These are phyloP conservation scores for Galbula dea DNA, from an alignment of 2,113 vertebrate species.

Conservation along the genomic window DNA sequence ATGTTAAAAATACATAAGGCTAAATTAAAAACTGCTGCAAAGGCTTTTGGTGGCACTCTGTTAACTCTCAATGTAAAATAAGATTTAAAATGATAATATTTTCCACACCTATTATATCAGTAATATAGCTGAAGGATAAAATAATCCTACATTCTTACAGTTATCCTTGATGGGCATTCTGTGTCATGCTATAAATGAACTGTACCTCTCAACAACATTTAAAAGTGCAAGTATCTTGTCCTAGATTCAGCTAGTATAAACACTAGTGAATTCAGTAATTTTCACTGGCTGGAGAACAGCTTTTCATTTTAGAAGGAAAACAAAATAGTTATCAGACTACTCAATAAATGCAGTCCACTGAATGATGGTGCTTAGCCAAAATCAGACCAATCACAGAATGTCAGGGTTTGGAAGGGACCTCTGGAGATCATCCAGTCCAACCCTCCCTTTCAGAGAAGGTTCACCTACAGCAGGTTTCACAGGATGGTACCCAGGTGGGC, in stretches of 20 bases:
- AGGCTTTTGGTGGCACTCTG: constrained; percentile 47
- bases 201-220: background rate
- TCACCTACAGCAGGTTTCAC: too few species aligned
- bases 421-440: too few species aligned
- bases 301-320: constrained; percentile 12
- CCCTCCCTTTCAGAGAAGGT: too few species aligned
- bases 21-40: constrained; percentile 68
- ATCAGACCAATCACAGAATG: background rate
- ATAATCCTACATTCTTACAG: background rate
- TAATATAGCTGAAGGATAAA: background rate
- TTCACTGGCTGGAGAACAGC: background rate
- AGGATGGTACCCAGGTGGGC: too few species aligned
- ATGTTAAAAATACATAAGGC: constrained; percentile 69
- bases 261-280: background rate
- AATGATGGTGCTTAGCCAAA: background rate
- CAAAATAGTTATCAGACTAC: background rate
- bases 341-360: background rate
- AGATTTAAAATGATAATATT: constrained; percentile 55
- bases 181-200: background rate
- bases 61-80: constrained; percentile 42
- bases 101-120: background rate
- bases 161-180: background rate
- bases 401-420: too few species aligned
- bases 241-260: background rate
- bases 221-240: background rate